phyloP scores from a whole-genome alignment of 23 tunicate genomes.

The Halocynthia roretzi region DNA sequence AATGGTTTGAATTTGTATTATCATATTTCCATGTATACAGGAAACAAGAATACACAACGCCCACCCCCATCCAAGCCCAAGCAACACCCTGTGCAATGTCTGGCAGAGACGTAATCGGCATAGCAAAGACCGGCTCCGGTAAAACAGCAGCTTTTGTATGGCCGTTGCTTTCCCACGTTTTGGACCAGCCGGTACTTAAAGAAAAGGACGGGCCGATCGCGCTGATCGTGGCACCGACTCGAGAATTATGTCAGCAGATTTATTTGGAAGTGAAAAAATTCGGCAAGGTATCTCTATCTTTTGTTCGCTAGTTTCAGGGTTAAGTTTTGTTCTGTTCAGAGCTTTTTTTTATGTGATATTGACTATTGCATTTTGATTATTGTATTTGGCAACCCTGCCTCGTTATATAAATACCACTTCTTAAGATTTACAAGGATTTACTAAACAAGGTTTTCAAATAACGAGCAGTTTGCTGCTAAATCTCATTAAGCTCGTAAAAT shows the following conservation, averaged over 20 bases:
- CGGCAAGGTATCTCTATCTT: constrained; percentile 37
- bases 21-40: constrained; percentile 20
- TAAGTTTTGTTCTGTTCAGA: neutral
- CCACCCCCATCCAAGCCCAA: constrained; percentile 95
- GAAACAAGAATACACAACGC: constrained; percentile 59
- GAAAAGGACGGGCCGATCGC: constrained; percentile 92
- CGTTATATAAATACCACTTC: no score
- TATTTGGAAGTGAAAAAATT: constrained; percentile 73
- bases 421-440: no score
- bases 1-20: neutral
- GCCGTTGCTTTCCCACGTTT: constrained; percentile 85
- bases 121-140: constrained; percentile 97
- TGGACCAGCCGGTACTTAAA: constrained; percentile 66
- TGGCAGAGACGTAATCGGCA: constrained; percentile 98
- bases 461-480: no score
- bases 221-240: constrained; percentile 84
- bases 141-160: constrained; percentile 95
- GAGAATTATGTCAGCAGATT: constrained; percentile 97
- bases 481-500: no score
- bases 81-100: constrained; percentile 76
- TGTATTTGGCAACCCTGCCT: no score
- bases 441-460: no score
- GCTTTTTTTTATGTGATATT: no score
- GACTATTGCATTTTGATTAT: no score
- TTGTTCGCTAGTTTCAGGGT: neutral